Base-by-base conservation (phyloP, 2,888 invertebrate genomes). In the Sesia bembeciformis region DNA sequence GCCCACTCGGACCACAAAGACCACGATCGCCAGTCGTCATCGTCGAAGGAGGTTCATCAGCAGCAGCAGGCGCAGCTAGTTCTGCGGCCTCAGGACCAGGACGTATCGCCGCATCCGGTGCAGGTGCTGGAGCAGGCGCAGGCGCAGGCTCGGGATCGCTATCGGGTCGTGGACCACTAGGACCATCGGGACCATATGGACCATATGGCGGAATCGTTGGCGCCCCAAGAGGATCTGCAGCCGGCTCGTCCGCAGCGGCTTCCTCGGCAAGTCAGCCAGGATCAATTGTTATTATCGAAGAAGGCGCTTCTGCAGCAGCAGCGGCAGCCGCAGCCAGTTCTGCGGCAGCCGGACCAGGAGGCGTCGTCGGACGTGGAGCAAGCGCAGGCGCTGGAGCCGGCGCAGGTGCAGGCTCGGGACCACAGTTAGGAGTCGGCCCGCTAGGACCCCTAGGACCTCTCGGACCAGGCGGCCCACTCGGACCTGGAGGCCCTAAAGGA, bases 201-300 rank as follows among this genome's bases (percentile, higher is more conserved):
- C 23, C 23, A 23, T 1, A 2, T 23, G 23, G 23, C 5, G 60
- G 58, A 57, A 23, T 23, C 23, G 23, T 23, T 8, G 49, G 53
- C 23, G 38, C 40, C 1, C 4, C 5, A 8, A 41, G 40, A 40
- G 23, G 23, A 23, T 23, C 23, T 6, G 43, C n/a, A 43, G 43
- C 43, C 43, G 7, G 43, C 23, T 23, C 23, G 23, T 23, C 23
- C 23, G 49, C 39, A n/a, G 57, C 54, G 4, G 40, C 40, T 8
- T 59, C 49, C n/a, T n/a, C 54, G 39, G 42, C 54, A 52, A 23
- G 5, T 6, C 54, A 50, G 49, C 41, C 49, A 39, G 56, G 57
- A 50, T 42, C 46, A 49, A 40, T 39, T 8, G 56, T 41, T 7
- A 41, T 41, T 49, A 40, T 41, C 51, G 57, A 52, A 51, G 8